phyloP scores from a whole-genome alignment of 2,888 invertebrate species.

The Tridacna gigas region DNA sequence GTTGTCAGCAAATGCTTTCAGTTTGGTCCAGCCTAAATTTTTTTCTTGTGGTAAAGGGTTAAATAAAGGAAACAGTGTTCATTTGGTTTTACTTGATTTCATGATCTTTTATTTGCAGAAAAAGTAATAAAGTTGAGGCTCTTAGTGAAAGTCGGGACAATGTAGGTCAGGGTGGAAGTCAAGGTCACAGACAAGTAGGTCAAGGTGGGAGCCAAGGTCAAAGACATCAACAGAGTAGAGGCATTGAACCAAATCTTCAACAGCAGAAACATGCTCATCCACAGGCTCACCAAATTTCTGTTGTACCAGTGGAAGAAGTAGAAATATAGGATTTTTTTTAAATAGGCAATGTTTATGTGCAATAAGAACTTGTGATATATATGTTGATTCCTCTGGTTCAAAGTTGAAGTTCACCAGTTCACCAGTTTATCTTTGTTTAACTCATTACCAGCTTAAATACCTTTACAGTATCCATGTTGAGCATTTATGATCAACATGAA shows the following conservation, averaged over 20 bases:
- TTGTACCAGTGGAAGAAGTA: slow-evolving; percentile 6
- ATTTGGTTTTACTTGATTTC: not conserved
- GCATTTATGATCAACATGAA: no score
- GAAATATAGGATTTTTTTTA: not conserved
- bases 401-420: no score
- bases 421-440: no score
- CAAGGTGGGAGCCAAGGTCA: not conserved
- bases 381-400: no score
- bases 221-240: not conserved
- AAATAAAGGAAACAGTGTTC: not conserved
- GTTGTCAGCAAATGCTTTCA: no score
- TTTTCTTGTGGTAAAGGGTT: no score
- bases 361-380: no score
- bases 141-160: not conserved
- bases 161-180: slow-evolving; percentile 2
- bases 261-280: not conserved
- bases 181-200: not conserved
- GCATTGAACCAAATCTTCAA: not conserved
- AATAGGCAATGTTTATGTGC: no score
- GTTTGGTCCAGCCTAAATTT: no score
- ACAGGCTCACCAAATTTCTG: slow-evolving; percentile 7
- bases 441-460: no score
- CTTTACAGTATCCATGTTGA: no score
- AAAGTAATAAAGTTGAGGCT: slow-evolving; percentile 11
- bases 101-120: not conserved